Conservation (phyloP, 2,888 invertebrate genomes). For the Adela reaumurella region DNA sequence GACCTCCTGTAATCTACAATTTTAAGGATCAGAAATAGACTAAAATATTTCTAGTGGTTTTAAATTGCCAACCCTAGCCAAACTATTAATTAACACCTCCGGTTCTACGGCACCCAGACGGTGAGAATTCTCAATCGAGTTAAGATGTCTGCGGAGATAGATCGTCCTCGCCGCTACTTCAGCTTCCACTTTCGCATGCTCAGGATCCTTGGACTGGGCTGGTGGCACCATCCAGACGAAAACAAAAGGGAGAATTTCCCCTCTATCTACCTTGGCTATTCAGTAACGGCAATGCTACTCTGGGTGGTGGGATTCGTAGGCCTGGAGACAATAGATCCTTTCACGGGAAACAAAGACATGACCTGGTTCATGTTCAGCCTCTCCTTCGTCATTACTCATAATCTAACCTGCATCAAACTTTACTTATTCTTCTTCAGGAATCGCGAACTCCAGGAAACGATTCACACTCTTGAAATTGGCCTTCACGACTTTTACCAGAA, state of each 20-base stretch:
- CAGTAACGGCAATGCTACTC: conserved; percentile 32
- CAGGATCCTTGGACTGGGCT: conserved; percentile 37
- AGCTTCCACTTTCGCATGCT: conserved; percentile 31
- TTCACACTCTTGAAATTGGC: conserved; percentile 31
- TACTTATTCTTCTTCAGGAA: conserved; percentile 44
- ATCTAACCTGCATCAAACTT: conserved; percentile 39
- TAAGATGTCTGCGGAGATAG: background rate
- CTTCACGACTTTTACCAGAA: conserved; percentile 38
- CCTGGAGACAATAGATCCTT: conserved; percentile 46
- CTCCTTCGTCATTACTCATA: conserved; percentile 45
- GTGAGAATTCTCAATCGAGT: background rate
- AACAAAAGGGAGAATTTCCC: conserved; percentile 31
- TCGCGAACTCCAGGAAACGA: conserved; percentile 35
- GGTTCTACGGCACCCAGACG: background rate
- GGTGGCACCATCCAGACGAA: conserved; percentile 49
- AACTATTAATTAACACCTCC: background rate
- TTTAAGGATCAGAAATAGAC: too few species aligned
- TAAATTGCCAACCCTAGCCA: too few species aligned
- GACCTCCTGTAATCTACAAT: too few species aligned
- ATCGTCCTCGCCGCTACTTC: conserved; percentile 32
- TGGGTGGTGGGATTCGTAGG: conserved; percentile 45
- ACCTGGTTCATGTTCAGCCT: conserved; percentile 48
- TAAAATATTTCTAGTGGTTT: too few species aligned
- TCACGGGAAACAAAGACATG: conserved; percentile 40
- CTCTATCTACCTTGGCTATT: conserved; percentile 36